Evolutionary conservation across 2,113 vertebrate genomes (phyloP).

Genomic region (Oncorhynchus mykiss): DNA sequence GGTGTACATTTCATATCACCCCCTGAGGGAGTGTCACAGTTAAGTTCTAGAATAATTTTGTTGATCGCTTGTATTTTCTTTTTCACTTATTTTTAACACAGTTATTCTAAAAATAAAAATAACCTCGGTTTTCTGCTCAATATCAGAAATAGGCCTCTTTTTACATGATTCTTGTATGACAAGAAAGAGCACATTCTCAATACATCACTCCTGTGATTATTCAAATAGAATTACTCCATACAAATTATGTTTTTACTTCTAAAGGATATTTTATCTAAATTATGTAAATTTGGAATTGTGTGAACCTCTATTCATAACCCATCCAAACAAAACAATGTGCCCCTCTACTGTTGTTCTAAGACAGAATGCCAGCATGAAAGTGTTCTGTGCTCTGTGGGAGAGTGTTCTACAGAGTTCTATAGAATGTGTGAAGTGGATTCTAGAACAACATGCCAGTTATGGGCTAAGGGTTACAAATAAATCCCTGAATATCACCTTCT

Average conservation of each 20-base stretch:
- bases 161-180: slow-evolving; percentile 96
- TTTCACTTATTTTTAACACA: slow-evolving; percentile 56
- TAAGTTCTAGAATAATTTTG: slow-evolving; percentile 69
- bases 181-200: slow-evolving; percentile 86
- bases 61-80: slow-evolving; percentile 24
- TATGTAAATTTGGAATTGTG: slow-evolving; percentile 67
- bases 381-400: slow-evolving; percentile 16
- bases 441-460: slow-evolving; percentile 24
- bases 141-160: slow-evolving; percentile 89
- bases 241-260: slow-evolving; percentile 34
- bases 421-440: slow-evolving; percentile 12
- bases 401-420: no score
- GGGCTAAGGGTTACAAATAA: slow-evolving; percentile 52
- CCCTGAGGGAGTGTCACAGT: slow-evolving; percentile 84
- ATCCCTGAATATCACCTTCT: slow-evolving; percentile 71
- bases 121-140: slow-evolving; percentile 86
- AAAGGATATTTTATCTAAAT: slow-evolving; percentile 46
- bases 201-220: slow-evolving; percentile 69
- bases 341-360: slow-evolving; percentile 23
- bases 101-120: slow-evolving; percentile 96
- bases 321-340: slow-evolving; percentile 39
- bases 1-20: slow-evolving; percentile 85
- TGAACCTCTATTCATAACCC: slow-evolving; percentile 53
- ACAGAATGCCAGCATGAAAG: slow-evolving; percentile 41
- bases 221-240: slow-evolving; percentile 55